phyloP scores from a whole-genome alignment of 1,140 invertebrate species.

The Coboldia fuscipes region DNA sequence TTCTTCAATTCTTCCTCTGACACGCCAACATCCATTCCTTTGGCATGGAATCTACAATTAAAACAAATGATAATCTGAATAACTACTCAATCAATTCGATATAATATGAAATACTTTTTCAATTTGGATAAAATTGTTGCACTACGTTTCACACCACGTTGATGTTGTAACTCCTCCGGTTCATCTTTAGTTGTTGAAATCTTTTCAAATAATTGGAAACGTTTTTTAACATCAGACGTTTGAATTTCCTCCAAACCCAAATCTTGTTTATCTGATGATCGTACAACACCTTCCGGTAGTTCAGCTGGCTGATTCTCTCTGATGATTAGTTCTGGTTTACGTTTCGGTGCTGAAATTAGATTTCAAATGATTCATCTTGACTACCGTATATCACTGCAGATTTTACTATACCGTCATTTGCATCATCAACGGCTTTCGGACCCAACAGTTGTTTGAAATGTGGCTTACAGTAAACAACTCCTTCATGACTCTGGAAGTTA shows the following conservation, averaged over 20 bases:
- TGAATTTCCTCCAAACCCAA: conserved; percentile 66
- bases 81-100: background rate
- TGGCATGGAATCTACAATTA: conserved; percentile 43
- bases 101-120: conserved; percentile 37
- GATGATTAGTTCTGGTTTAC: conserved; percentile 75
- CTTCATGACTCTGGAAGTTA: conserved; percentile 75
- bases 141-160: conserved; percentile 31
- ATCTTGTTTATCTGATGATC: conserved; percentile 78
- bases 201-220: conserved; percentile 69
- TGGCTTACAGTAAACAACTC: conserved; percentile 72
- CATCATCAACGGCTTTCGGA: conserved; percentile 64
- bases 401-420: background rate
- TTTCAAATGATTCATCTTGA: background rate
- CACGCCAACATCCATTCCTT: conserved; percentile 58
- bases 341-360: conserved; percentile 29
- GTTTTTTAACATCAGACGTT: conserved; percentile 61
- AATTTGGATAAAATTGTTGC: conserved; percentile 53
- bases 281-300: conserved; percentile 72
- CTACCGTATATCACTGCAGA: background rate
- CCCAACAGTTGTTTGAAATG: conserved; percentile 83
- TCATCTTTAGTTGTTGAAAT: conserved; percentile 22
- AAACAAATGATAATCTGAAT: background rate
- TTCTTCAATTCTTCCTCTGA: conserved; percentile 34
- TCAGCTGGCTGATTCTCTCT: conserved; percentile 74
- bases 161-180: conserved; percentile 23